Conservation (phyloP, 1,140 invertebrate species). For the Anoplolepis gracilipes region DNA sequence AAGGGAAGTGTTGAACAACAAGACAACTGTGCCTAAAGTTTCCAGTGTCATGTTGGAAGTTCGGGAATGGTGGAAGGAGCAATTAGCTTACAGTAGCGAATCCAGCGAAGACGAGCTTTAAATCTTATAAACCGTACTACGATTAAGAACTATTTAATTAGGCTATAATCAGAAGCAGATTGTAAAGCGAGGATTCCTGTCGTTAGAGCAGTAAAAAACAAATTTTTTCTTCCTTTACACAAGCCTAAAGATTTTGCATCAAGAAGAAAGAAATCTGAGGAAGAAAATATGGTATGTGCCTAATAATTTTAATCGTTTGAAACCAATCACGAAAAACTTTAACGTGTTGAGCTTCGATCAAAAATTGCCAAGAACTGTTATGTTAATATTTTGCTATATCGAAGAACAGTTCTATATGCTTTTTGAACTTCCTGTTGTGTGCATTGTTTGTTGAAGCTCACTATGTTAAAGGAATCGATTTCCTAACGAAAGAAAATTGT, state of each 20-base stretch:
- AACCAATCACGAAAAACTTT: conserved; percentile 14
- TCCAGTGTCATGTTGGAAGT: conserved; percentile 87
- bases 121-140: not conserved
- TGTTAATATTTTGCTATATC: conserved; percentile 40
- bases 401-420: not conserved
- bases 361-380: not conserved
- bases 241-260: conserved; percentile 35
- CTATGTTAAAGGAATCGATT: conserved; percentile 37
- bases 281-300: conserved; percentile 48
- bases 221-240: not conserved
- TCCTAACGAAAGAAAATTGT: conserved; percentile 20
- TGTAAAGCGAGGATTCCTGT: conserved; percentile 4
- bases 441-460: conserved; percentile 19
- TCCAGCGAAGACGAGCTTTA: conserved; percentile 86
- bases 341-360: conserved; percentile 19
- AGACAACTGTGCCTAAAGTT: conserved; percentile 85
- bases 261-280: conserved; percentile 4
- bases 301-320: conserved; percentile 55
- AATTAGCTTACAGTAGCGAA: conserved; percentile 87
- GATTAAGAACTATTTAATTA: not conserved
- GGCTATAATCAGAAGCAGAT: not conserved
- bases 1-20: conserved; percentile 79
- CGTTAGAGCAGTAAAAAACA: conserved; percentile 1
- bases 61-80: conserved; percentile 89
- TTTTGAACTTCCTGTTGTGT: not conserved